Percentiles rank a stretch among this genome's conserved stretches.
These are phyloP conservation scores for Clitarchus hookeri DNA, from an alignment of 2,888 invertebrate genomes.

Conservation along the genomic window DNA sequence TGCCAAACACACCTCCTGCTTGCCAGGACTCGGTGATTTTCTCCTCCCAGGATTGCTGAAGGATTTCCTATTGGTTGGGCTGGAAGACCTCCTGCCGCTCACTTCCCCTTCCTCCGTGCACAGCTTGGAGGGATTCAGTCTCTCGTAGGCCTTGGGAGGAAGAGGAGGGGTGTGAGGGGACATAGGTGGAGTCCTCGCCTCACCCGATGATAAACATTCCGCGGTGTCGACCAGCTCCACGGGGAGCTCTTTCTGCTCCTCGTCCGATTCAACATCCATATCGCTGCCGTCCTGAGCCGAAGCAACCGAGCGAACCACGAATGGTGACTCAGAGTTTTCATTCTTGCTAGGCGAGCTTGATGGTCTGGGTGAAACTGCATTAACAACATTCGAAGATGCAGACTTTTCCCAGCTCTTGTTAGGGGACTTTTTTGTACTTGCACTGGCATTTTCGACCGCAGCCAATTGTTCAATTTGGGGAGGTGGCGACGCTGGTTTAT, in stretches of 20 bases:
- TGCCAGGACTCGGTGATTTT: background rate
- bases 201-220: conserved; percentile 32
- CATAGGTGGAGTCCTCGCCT: conserved; percentile 49
- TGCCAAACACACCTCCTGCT: background rate
- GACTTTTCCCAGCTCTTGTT: conserved; percentile 28
- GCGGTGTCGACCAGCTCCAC: conserved; percentile 27
- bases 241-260: conserved; percentile 30
- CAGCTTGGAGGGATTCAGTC: conserved; percentile 56
- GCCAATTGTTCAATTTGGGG: conserved; percentile 21
- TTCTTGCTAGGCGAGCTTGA: conserved; percentile 26
- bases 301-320: conserved; percentile 21
- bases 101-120: conserved; percentile 51
- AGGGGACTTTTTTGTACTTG: background rate
- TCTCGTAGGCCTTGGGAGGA: conserved; percentile 61
- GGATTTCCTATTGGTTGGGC: conserved; percentile 31
- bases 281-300: conserved; percentile 34
- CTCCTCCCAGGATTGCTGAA: background rate
- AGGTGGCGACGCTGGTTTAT: conserved; percentile 45
- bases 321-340: conserved; percentile 32
- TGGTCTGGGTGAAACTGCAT: conserved; percentile 11
- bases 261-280: conserved; percentile 36
- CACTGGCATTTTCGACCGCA: background rate
- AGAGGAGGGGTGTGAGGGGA: conserved; percentile 74
- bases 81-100: conserved; percentile 39
- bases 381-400: conserved; percentile 28